Evolutionary conservation across 2,113 vertebrate genomes (phyloP).

Genomic region (Archocentrus centrarchus): DNA sequence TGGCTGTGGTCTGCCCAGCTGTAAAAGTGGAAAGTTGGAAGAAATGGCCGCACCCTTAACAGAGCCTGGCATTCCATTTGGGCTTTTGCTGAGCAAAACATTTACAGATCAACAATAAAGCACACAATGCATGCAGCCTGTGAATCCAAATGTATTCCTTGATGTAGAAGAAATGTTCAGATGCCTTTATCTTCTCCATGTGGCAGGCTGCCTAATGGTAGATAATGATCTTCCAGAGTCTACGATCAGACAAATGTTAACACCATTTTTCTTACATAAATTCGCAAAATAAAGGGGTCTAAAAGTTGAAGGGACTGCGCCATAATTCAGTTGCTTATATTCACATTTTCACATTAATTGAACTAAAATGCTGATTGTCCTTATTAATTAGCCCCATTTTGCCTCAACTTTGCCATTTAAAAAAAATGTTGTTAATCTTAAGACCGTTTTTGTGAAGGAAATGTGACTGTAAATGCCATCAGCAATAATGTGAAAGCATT

Average conservation of each 20-base stretch:
- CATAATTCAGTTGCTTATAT: not conserved
- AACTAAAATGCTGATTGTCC: too few species aligned
- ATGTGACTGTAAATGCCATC: not conserved
- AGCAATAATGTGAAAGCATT: not conserved
- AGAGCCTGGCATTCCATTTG: conserved; percentile 71
- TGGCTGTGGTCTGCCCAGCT: conserved; percentile 66
- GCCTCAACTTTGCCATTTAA: not conserved
- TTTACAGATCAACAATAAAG: conserved; percentile 69
- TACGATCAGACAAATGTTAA: not conserved
- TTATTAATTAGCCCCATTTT: not conserved
- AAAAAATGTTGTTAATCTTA: not conserved
- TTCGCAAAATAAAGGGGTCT: not conserved
- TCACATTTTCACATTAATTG: too few species aligned
- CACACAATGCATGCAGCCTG: conserved; percentile 27
- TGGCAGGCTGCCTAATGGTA: not conserved
- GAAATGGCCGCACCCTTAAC: conserved; percentile 73
- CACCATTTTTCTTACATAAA: not conserved
- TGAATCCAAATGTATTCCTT: conserved; percentile 33
- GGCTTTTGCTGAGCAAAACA: conserved; percentile 53
- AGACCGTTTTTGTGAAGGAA: not conserved
- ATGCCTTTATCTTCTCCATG: not conserved
- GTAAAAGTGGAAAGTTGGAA: conserved; percentile 79
- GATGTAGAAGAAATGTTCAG: conserved; percentile 7
- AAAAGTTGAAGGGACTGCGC: not conserved
- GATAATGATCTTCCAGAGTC: not conserved